Evolutionary conservation across 2,888 invertebrate genomes (phyloP).

Genomic region (Lochmaea crataegi): DNA sequence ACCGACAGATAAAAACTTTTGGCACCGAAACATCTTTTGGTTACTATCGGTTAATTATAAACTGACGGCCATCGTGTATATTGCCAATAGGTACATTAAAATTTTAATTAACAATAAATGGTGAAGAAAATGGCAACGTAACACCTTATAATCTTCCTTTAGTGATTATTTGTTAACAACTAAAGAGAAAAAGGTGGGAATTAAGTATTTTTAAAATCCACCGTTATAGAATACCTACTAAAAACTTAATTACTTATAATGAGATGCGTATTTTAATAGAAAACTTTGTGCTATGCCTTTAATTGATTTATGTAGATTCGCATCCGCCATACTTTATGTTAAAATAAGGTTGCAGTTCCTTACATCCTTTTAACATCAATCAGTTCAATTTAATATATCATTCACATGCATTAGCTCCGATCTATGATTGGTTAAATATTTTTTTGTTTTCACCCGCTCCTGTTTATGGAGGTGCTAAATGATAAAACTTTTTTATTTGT

Average conservation of each 20-base stretch:
- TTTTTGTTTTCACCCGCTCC: background rate
- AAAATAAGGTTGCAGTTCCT: background rate
- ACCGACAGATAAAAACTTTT: too few species aligned
- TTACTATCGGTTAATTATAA: too few species aligned
- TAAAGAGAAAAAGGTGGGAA: background rate
- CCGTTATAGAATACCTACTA: background rate
- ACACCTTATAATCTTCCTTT: too few species aligned
- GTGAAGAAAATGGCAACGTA: too few species aligned
- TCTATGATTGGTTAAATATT: background rate
- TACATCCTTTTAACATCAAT: background rate
- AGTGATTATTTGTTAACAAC: too few species aligned
- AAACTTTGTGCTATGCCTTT: background rate
- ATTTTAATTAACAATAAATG: too few species aligned
- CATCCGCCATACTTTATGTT: background rate
- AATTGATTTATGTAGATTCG: background rate
- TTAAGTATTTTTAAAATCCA: background rate
- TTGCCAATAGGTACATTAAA: too few species aligned
- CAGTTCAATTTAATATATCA: background rate
- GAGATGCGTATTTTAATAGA: background rate
- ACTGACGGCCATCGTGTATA: too few species aligned
- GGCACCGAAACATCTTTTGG: too few species aligned
- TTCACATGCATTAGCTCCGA: background rate
- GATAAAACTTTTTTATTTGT: too few species aligned
- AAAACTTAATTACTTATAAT: background rate
- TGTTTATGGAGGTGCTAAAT: background rate